Base-by-base conservation (phyloP, 2,888 invertebrate species). In the Agriopis aurantiaria region DNA sequence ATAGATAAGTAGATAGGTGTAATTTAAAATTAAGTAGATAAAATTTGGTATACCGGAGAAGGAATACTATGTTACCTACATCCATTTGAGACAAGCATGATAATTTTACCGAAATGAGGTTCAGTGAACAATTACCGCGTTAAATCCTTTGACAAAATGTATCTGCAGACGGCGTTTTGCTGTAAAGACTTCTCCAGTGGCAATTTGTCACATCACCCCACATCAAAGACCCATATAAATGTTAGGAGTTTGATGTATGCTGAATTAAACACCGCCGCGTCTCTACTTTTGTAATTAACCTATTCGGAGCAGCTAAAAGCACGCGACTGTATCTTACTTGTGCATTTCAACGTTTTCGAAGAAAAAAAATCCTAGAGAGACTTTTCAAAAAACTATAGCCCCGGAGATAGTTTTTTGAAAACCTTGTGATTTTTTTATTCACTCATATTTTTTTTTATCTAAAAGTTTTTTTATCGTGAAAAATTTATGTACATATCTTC, bases 121-220 rank as follows among this genome's bases (percentile, higher is more conserved):
- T 75, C 75, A 71, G 66, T 75, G 68, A 73, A 68, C 73, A 73
- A 73, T 75, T 73, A 71, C 57, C 63, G 61, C 66, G 68, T 70
- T 58, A 62, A 72, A 69, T 62, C 71, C 73, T 68, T 71, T 73
- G 71, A 69, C 57, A 60, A 61, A 68, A 63, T 63, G 49, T 64
- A 53, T 59, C 57, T 66, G 61, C 63, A 64, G 55, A 65, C 33
- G 57, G 46, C 67, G 46, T 69, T 69, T 69, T 58, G 65, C 63
- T 56, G 52, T 69, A 58, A 48, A 71, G 68, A 69, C 82, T 73
- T 74, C 62, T 66, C 12, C 58, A 79, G 77, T 72, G 80, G 80
- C 84, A 89, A 88, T 89, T 89, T 89, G 81, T 85, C 88, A 88
- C 89, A 79, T 87, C 87, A 85, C 79, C 80, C 83, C 82, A 88